Evolutionary conservation across 1,140 invertebrate species (phyloP).

Genomic region (Procambarus virginalis): DNA sequence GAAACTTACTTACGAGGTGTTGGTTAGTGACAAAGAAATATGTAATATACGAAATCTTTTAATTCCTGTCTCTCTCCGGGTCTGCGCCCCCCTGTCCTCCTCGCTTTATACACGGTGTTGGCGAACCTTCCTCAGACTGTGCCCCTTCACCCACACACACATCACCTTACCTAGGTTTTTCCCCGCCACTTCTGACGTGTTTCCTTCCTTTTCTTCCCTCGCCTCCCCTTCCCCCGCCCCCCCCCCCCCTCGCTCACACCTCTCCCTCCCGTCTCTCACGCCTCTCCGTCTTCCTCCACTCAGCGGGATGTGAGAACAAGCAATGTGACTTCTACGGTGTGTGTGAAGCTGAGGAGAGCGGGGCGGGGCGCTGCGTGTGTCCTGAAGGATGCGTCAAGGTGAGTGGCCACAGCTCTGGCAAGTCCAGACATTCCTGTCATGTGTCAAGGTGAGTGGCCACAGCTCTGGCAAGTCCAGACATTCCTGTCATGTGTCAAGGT

Average conservation of each 20-base stretch:
- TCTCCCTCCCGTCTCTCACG: not conserved
- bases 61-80: no score
- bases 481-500: constrained; percentile 76
- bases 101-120: not conserved
- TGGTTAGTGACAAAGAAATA: no score
- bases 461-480: no score
- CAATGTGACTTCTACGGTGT: constrained; percentile 89
- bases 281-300: not conserved
- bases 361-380: constrained; percentile 86
- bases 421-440: constrained; percentile 76
- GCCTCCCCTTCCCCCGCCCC: not conserved
- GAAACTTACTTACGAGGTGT: no score
- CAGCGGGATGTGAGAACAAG: constrained; percentile 87
- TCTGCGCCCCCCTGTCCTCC: not conserved
- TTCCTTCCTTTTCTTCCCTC: not conserved
- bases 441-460: not conserved
- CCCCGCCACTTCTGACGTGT: not conserved
- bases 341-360: constrained; percentile 85
- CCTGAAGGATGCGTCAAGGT: constrained; percentile 75
- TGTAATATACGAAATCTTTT: no score
- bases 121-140: not conserved
- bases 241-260: no score
- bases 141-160: not conserved
- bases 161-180: no score
- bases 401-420: not conserved